Evolutionary conservation across 2,888 invertebrate genomes (phyloP).

Genomic region (Perdita meconis): DNA sequence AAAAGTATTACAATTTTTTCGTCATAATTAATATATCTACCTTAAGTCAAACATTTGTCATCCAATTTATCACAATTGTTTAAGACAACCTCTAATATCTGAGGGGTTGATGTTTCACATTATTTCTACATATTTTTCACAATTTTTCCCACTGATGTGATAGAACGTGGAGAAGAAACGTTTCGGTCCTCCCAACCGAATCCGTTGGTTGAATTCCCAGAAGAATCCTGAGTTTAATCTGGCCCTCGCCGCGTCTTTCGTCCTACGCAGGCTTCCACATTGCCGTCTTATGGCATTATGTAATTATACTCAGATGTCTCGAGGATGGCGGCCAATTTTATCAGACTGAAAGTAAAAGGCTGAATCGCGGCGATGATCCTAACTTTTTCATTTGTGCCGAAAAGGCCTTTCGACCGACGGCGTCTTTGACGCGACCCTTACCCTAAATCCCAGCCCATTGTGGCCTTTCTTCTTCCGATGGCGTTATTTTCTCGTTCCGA

Average conservation of each 20-base stretch:
- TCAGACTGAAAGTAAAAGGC: constrained; percentile 49
- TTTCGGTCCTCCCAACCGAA: background rate
- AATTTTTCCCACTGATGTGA: background rate
- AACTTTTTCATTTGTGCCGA: constrained; percentile 57
- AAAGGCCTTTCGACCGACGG: constrained; percentile 17
- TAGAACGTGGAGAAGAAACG: constrained; percentile 26
- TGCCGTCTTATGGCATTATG: constrained; percentile 21
- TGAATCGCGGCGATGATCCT: constrained; percentile 54
- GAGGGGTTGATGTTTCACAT: background rate
- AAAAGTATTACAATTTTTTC: background rate
- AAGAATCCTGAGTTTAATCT: constrained; percentile 59
- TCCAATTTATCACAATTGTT: background rate
- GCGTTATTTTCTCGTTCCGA: constrained; percentile 35
- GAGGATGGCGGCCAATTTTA: constrained; percentile 49
- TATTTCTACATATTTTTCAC: background rate
- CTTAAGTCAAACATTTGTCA: background rate
- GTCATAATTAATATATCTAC: background rate
- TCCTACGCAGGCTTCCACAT: constrained; percentile 11
- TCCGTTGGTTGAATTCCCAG: constrained; percentile 12
- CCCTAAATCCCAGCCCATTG: constrained; percentile 59
- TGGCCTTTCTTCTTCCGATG: constrained; percentile 23
- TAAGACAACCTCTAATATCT: background rate
- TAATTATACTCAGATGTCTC: constrained; percentile 48
- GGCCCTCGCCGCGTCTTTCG: constrained; percentile 20
- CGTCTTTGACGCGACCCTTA: constrained; percentile 37